Conservation (phyloP, 2,888 invertebrate genomes). For the Marasmarcha lunaedactyla region DNA sequence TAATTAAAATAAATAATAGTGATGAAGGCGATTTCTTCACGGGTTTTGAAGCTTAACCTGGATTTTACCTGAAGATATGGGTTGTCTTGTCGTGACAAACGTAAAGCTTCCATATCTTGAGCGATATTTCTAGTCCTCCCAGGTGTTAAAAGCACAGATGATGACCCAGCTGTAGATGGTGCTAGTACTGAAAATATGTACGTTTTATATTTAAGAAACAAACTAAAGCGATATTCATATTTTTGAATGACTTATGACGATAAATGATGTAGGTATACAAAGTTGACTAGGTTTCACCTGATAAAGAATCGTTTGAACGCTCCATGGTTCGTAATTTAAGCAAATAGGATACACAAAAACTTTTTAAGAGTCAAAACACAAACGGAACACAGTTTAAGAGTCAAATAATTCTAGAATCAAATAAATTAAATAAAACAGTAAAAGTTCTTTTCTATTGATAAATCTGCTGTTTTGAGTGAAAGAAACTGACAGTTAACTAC, state of each 20-base stretch:
- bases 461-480: conserved; percentile 8
- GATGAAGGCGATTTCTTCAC: too few species aligned
- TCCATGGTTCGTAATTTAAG: conserved; percentile 29
- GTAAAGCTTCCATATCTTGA: conserved; percentile 86
- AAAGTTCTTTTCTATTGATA: conserved; percentile 15
- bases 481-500: too few species aligned
- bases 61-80: conserved; percentile 79
- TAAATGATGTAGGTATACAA: neutral
- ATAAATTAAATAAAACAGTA: too few species aligned
- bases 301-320: conserved; percentile 50
- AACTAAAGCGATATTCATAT: too few species aligned
- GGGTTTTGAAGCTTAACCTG: too few species aligned
- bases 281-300: conserved; percentile 24
- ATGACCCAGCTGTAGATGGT: conserved; percentile 40
- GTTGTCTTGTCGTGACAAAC: conserved; percentile 86
- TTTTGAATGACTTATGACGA: too few species aligned
- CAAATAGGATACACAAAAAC: too few species aligned
- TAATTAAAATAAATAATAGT: too few species aligned
- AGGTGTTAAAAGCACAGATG: conserved; percentile 77
- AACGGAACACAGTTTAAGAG: too few species aligned
- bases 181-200: conserved; percentile 31
- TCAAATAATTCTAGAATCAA: too few species aligned
- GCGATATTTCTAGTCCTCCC: conserved; percentile 83
- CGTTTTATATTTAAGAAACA: too few species aligned
- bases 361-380: too few species aligned